Evolutionary conservation across 2,113 vertebrate genomes (phyloP).

Genomic region (Mirza zaza): DNA sequence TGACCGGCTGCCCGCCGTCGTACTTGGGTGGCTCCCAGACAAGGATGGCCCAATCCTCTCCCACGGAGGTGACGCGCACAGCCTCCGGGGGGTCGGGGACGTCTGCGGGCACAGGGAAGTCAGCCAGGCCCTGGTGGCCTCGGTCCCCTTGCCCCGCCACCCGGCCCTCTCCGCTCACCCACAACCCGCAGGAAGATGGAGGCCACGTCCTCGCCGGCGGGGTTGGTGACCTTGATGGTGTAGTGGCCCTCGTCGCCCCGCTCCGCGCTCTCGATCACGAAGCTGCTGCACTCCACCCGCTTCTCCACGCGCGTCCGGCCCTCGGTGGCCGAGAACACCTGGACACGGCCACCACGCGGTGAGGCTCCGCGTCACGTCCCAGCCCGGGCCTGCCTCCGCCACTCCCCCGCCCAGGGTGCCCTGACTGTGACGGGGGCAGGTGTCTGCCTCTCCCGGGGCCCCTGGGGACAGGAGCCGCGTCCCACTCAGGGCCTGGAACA

Average conservation of each 20-base stretch:
- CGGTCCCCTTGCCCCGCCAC: neutral
- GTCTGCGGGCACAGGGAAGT: constrained; percentile 81
- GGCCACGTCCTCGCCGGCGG: constrained; percentile 89
- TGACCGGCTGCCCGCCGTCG: constrained; percentile 90
- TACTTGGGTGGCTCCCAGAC: constrained; percentile 90
- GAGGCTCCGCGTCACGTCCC: neutral
- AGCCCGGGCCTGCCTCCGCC: neutral
- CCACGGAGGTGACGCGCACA: constrained; percentile 88
- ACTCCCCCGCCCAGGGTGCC: neutral
- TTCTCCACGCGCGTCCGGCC: constrained; percentile 88
- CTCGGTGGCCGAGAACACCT: constrained; percentile 84
- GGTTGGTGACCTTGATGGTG: constrained; percentile 90
- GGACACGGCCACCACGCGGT: neutral
- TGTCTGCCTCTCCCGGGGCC: neutral
- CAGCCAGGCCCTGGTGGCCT: rapidly evolving
- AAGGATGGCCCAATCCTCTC: constrained; percentile 89
- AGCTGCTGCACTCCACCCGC: constrained; percentile 85
- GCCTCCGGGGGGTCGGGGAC: constrained; percentile 91
- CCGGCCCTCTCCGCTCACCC: constrained; percentile 79
- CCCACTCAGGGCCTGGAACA: neutral
- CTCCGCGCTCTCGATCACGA: constrained; percentile 91
- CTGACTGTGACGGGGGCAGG: neutral
- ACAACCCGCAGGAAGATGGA: constrained; percentile 88
- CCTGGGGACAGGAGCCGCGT: neutral
- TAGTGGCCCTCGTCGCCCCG: constrained; percentile 87